Percentiles rank a stretch among this genome's conserved stretches.
Conservation (phyloP, 2,888 invertebrate species). For the Philereme vetulata region DNA sequence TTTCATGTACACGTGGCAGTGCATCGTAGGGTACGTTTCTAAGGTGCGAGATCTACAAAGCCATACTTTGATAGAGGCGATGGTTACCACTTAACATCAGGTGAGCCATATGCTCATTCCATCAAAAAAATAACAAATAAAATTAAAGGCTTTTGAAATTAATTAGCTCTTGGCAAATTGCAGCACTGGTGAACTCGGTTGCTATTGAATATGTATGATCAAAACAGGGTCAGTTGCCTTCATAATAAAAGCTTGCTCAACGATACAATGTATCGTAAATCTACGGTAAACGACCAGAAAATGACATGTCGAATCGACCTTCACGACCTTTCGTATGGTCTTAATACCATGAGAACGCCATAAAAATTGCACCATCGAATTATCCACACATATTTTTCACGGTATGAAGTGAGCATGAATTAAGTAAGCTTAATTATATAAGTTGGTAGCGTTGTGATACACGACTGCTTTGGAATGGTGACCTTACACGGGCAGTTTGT, state of each 20-base stretch:
- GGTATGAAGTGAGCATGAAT: constrained; percentile 15
- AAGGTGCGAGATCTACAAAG: too few relatives aligned
- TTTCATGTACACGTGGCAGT: too few relatives aligned
- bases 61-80: too few relatives aligned
- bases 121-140: too few relatives aligned
- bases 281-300: constrained; percentile 20
- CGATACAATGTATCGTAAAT: constrained; percentile 12
- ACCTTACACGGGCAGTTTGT: too few relatives aligned
- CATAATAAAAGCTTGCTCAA: constrained; percentile 20
- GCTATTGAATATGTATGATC: not conserved
- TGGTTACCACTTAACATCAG: too few relatives aligned
- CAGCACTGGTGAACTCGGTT: too few relatives aligned
- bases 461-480: too few relatives aligned
- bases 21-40: too few relatives aligned
- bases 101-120: too few relatives aligned
- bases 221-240: not conserved
- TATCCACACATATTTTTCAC: constrained; percentile 25
- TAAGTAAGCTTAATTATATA: constrained; percentile 16
- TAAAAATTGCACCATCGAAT: constrained; percentile 34
- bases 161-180: too few relatives aligned
- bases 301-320: constrained; percentile 31
- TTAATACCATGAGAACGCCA: constrained; percentile 35
- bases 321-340: constrained; percentile 24
- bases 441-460: not conserved
- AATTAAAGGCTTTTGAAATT: too few relatives aligned